Conservation (phyloP, 2,888 invertebrate genomes). For the Carpatolechia fugitivella region DNA sequence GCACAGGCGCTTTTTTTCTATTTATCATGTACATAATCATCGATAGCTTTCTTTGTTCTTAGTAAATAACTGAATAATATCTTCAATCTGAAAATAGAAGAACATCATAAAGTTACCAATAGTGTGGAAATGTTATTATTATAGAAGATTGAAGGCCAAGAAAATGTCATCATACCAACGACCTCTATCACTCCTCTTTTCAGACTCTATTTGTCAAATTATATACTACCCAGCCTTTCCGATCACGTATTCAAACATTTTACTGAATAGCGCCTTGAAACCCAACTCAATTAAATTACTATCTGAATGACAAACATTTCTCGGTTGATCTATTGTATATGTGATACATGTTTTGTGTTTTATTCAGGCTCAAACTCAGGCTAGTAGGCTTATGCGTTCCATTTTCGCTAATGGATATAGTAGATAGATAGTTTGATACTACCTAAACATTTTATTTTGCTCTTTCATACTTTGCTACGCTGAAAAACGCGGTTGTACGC, state of each 20-base stretch:
- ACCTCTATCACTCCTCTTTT: constrained; percentile 3
- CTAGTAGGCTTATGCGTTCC: not conserved
- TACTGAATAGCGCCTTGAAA: not conserved
- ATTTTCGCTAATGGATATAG: constrained; percentile 2
- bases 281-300: not conserved
- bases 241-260: not conserved
- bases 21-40: too few relatives aligned
- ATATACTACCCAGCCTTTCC: not conserved
- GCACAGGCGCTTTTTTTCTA: too few relatives aligned
- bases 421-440: too few relatives aligned
- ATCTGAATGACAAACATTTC: constrained; percentile 2
- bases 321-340: not conserved
- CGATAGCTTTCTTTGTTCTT: too few relatives aligned
- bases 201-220: constrained; percentile 8
- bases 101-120: too few relatives aligned
- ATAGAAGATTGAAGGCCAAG: too few relatives aligned
- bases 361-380: not conserved
- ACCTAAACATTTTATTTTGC: too few relatives aligned
- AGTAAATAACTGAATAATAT: too few relatives aligned
- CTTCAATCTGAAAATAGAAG: too few relatives aligned
- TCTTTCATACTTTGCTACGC: too few relatives aligned
- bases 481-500: too few relatives aligned
- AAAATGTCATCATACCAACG: not conserved
- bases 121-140: too few relatives aligned
- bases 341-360: constrained; percentile 1